These are phyloP conservation scores for Dendrolimus pini DNA, from an alignment of 2,888 invertebrate genomes.

Conservation along the genomic window DNA sequence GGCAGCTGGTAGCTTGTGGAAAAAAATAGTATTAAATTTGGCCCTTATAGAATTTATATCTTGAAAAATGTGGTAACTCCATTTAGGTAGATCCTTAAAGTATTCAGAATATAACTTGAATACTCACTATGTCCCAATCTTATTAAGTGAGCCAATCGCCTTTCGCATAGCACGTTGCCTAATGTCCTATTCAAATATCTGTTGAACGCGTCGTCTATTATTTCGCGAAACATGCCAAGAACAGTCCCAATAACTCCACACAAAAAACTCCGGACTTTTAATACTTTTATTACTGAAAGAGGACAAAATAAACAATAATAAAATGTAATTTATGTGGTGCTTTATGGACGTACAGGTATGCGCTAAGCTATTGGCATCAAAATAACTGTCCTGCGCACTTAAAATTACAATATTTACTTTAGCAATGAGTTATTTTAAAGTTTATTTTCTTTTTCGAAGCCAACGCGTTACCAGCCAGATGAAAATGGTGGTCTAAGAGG, in stretches of 20 bases:
- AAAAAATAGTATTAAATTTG: no score
- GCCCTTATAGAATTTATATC: no score
- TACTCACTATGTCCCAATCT: constrained; percentile 75
- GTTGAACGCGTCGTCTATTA: constrained; percentile 60
- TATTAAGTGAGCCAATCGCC: constrained; percentile 76
- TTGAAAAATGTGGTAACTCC: no score
- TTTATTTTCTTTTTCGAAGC: background rate
- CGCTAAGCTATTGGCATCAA: background rate
- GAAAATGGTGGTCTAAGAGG: background rate
- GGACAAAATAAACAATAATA: constrained; percentile 2
- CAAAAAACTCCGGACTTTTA: constrained; percentile 60
- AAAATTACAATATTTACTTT: background rate
- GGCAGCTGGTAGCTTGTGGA: no score
- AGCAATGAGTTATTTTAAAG: background rate
- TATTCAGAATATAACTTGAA: background rate
- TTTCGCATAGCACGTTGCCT: constrained; percentile 58
- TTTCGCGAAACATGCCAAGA: constrained; percentile 49
- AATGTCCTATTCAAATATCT: constrained; percentile 48
- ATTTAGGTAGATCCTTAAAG: no score
- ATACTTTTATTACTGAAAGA: constrained; percentile 74
- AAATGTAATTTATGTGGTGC: background rate
- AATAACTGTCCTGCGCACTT: background rate
- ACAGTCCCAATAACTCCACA: constrained; percentile 65
- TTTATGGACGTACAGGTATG: background rate
- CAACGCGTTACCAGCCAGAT: background rate